These are phyloP conservation scores for Pristionchus mayeri DNA, from an alignment of 2,888 invertebrate genomes.

Conservation along the genomic window DNA sequence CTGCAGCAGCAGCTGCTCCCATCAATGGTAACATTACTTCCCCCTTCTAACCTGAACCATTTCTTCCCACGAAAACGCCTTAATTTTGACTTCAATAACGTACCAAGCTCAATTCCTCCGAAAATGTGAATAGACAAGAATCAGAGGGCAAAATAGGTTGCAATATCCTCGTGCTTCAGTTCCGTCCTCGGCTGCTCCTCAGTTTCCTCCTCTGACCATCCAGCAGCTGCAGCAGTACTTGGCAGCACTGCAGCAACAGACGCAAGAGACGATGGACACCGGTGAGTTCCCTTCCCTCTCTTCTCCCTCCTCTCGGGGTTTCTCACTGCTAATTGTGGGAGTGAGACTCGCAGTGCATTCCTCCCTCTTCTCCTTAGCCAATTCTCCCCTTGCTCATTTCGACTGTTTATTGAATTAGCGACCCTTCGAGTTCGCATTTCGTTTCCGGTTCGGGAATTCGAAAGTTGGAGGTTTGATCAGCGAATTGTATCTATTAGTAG, in stretches of 20 bases:
- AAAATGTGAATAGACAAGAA: too few relatives aligned
- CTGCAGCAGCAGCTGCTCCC: constrained; percentile 41
- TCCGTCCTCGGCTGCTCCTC: neutral
- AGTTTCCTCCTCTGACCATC: neutral
- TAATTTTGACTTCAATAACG: too few relatives aligned
- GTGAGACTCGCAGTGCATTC: constrained; percentile 34
- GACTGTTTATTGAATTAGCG: constrained; percentile 11
- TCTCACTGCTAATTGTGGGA: neutral
- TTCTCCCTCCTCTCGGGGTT: too few relatives aligned
- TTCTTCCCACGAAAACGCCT: too few relatives aligned
- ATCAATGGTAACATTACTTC: neutral
- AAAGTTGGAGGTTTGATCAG: constrained; percentile 9
- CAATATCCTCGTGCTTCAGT: too few relatives aligned
- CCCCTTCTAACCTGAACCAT: too few relatives aligned
- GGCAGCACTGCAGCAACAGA: constrained; percentile 49
- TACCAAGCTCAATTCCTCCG: too few relatives aligned
- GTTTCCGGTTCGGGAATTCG: constrained; percentile 10
- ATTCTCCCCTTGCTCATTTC: neutral
- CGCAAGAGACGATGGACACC: constrained; percentile 41
- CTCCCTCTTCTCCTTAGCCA: neutral
- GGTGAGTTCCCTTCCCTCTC: neutral
- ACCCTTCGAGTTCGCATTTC: constrained; percentile 11
- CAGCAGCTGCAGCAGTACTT: constrained; percentile 43
- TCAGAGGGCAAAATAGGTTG: too few relatives aligned
- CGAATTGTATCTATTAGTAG: neutral